phyloP scores from a whole-genome alignment of 2,113 vertebrate genomes.

The Macaca mulatta region DNA sequence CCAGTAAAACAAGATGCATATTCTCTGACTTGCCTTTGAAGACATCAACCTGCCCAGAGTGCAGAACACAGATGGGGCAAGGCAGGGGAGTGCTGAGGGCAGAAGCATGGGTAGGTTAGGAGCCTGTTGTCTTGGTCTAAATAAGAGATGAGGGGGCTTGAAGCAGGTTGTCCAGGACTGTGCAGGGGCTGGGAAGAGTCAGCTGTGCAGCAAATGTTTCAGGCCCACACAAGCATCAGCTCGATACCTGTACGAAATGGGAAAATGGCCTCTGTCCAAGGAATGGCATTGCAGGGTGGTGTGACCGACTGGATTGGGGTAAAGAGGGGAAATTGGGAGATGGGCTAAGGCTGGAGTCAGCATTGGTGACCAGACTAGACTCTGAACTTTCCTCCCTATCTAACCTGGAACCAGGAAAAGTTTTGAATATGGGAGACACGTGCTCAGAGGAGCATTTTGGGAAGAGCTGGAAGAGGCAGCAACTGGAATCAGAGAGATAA shows the following conservation, averaged over 20 bases:
- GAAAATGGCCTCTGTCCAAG: not conserved
- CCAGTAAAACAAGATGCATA: not conserved
- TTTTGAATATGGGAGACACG: not conserved
- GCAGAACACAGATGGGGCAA: not conserved
- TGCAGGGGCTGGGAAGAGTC: not conserved
- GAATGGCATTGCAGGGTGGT: not conserved
- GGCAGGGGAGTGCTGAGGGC: not conserved
- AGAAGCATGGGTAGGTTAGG: not conserved
- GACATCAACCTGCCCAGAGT: no score
- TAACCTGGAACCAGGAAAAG: not conserved
- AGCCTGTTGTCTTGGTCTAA: not conserved
- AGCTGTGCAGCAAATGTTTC: not conserved
- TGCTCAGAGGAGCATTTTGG: not conserved
- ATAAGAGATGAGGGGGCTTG: not conserved
- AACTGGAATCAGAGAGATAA: not conserved
- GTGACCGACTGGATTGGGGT: not conserved
- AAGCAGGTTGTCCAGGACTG: not conserved
- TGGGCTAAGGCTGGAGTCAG: not conserved
- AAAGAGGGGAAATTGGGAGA: no score
- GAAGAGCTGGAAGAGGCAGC: not conserved
- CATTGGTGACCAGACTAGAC: not conserved
- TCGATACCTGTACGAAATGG: not conserved
- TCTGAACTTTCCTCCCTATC: not conserved
- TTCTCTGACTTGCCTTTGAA: not conserved
- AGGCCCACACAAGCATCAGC: not conserved